phyloP scores from a whole-genome alignment of 1,140 invertebrate species.

The Marisa cornuarietis region DNA sequence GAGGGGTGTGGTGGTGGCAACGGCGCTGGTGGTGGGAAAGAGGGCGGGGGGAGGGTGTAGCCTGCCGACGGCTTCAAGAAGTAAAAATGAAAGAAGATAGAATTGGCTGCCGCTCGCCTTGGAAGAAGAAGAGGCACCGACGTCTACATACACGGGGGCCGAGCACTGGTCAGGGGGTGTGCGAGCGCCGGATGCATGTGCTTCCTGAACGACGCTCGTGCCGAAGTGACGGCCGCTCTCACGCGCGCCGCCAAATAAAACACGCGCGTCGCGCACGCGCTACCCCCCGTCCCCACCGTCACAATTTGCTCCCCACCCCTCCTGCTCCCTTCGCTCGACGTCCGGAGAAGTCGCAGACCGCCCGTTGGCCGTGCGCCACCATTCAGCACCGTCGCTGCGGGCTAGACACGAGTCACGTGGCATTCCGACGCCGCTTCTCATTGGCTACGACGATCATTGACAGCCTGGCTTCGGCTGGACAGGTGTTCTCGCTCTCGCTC shows the following conservation, averaged over 20 bases:
- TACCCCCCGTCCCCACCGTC: too few species aligned
- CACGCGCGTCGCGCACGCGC: constrained; percentile 15
- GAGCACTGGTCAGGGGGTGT: too few species aligned
- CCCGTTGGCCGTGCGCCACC: too few species aligned
- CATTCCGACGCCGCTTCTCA: neutral
- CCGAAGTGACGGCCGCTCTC: neutral
- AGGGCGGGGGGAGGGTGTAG: too few species aligned
- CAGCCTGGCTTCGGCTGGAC: neutral
- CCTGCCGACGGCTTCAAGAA: too few species aligned
- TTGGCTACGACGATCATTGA: neutral
- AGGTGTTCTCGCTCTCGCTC: neutral
- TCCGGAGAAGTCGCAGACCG: neutral
- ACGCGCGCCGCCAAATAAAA: constrained; percentile 18
- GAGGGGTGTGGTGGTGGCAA: too few species aligned
- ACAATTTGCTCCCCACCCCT: neutral
- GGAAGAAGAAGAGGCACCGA: too few species aligned
- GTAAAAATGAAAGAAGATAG: too few species aligned
- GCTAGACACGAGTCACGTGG: neutral
- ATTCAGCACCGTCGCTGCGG: too few species aligned
- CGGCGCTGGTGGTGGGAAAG: too few species aligned
- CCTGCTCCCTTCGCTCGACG: neutral
- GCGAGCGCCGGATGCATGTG: neutral
- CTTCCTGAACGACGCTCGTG: constrained; percentile 1
- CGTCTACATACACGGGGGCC: too few species aligned
- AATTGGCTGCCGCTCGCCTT: too few species aligned